Evolutionary conservation across 2,113 vertebrate species (phyloP).

Genomic region (Etia nguti): DNA sequence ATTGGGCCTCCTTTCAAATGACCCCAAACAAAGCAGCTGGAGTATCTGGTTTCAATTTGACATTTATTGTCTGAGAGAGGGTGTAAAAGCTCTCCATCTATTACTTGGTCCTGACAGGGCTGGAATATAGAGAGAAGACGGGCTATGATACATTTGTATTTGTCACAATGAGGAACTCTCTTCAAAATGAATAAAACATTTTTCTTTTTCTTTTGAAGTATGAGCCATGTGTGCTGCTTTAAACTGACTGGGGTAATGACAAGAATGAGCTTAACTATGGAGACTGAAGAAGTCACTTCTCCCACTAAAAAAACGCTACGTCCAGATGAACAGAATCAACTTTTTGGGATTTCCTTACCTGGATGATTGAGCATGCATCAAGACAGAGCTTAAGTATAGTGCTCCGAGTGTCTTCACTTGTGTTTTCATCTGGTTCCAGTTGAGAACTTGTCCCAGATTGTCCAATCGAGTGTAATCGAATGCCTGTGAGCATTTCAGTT

Average conservation of each 20-base stretch:
- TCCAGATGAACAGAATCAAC: neutral
- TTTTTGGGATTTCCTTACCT: neutral
- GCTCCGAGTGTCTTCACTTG: accelerated
- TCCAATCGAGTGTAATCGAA: neutral
- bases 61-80: neutral
- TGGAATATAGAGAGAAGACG: neutral
- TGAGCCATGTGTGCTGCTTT: neutral
- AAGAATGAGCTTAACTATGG: neutral
- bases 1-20: neutral
- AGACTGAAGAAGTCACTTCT: neutral
- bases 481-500: neutral
- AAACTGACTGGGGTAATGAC: neutral
- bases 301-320: neutral
- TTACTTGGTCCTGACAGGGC: neutral
- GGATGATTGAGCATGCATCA: neutral
- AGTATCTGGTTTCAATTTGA: neutral
- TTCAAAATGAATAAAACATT: neutral
- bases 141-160: neutral
- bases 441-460: neutral
- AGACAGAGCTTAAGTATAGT: neutral
- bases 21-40: neutral
- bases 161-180: neutral
- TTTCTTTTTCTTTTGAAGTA: accelerated
- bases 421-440: neutral
- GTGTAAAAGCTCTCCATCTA: accelerated